Percentiles rank a stretch among this genome's conserved stretches.
Conservation (phyloP, 1,140 invertebrate species). For the Zaprionus tsacasi region DNA sequence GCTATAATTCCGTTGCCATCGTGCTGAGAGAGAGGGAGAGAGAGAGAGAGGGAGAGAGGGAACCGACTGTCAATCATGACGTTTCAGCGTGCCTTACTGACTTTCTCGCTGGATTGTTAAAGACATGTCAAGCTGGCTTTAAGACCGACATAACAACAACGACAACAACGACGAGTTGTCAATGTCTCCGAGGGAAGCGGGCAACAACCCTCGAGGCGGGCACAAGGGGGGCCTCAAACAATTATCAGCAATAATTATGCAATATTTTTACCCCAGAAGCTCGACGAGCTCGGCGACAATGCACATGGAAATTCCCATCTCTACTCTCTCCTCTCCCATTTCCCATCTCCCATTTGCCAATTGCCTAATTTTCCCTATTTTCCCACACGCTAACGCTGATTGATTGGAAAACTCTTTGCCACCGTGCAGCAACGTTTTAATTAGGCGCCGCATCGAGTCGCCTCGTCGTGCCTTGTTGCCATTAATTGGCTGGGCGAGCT, state of each 20-base stretch:
- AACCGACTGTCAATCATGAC: conserved; percentile 73
- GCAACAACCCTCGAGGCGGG: conserved; percentile 58
- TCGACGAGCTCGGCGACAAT: not conserved
- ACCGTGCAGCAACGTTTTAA: conserved; percentile 59
- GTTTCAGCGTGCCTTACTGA: conserved; percentile 75
- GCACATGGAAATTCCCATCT: conserved; percentile 1
- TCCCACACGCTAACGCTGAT: conserved; percentile 56
- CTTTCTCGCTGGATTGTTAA: conserved; percentile 51
- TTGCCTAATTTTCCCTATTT: conserved; percentile 75
- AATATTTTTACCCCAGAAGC: conserved; percentile 55
- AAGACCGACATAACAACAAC: conserved; percentile 43
- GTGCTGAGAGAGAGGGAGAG: conserved; percentile 68
- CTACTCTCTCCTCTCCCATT: conserved; percentile 9
- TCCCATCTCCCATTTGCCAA: conserved; percentile 53
- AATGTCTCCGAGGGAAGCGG: conserved; percentile 44
- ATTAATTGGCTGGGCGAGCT: conserved; percentile 70
- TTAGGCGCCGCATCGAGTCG: conserved; percentile 54
- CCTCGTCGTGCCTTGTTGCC: conserved; percentile 37
- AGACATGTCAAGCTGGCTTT: conserved; percentile 62
- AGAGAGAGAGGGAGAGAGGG: too few relatives aligned
- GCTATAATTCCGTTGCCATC: conserved; percentile 75
- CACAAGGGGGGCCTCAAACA: conserved; percentile 40
- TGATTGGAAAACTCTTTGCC: conserved; percentile 70
- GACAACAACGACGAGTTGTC: conserved; percentile 52
- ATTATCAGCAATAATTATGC: conserved; percentile 80